Percentiles rank a stretch among this genome's conserved stretches.
These are phyloP conservation scores for Saccostrea echinata DNA, from an alignment of 1,140 invertebrate species.

Conservation along the genomic window DNA sequence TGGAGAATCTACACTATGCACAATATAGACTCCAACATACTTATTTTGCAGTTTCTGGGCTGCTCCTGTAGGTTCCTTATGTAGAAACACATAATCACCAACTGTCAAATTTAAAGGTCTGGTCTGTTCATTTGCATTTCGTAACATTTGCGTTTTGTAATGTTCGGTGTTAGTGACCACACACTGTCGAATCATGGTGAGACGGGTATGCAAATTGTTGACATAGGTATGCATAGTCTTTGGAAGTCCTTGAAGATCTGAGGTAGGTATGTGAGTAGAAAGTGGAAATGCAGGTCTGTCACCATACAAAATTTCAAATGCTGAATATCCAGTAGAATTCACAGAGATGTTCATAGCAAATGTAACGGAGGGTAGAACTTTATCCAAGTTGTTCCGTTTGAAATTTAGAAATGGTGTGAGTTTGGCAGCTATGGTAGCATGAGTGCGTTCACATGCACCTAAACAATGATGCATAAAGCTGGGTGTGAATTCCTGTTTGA, in stretches of 20 bases:
- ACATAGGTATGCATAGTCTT: no score
- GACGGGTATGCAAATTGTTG: neutral
- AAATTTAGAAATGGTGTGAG: conserved; percentile 1
- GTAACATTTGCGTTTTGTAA: no score
- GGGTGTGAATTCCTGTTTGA: conserved; percentile 46
- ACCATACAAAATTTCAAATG: conserved; percentile 35
- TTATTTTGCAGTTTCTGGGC: no score
- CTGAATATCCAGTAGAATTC: conserved; percentile 20
- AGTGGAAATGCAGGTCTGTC: no score
- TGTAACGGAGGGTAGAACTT: neutral
- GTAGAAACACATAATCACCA: no score
- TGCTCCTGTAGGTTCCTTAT: no score
- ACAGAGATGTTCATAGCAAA: conserved; percentile 36
- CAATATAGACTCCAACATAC: no score
- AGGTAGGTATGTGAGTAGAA: no score
- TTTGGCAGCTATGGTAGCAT: neutral
- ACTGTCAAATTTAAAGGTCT: no score
- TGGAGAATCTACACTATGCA: neutral
- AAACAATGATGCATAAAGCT: conserved; percentile 39
- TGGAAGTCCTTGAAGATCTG: no score
- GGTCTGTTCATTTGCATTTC: no score
- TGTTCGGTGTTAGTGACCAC: no score
- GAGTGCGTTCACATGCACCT: neutral
- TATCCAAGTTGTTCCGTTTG: conserved; percentile 23
- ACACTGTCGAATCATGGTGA: neutral